Conservation (phyloP, 2,113 vertebrate species). For the Neotoma lepida region DNA sequence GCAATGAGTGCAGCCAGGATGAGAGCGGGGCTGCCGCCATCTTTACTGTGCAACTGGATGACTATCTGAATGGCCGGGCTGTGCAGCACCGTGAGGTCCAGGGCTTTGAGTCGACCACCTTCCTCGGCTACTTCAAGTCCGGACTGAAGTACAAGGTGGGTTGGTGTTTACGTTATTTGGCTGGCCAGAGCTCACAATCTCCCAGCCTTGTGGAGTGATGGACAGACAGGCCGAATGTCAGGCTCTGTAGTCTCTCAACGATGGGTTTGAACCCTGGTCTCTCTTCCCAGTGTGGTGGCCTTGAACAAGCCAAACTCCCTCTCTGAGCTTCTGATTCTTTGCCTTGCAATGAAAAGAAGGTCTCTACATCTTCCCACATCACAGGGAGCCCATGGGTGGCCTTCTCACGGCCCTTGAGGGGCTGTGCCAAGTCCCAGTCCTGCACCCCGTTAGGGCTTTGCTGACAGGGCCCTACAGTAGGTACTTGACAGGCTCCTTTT, state of each 20-base stretch:
- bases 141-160: constrained; percentile 97
- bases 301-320: background rate
- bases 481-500: background rate
- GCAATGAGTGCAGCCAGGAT: constrained; percentile 94
- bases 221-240: background rate
- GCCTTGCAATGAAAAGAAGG: background rate
- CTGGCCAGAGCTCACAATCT: rapidly evolving
- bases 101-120: constrained; percentile 93
- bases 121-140: constrained; percentile 97
- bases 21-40: constrained; percentile 97
- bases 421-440: background rate
- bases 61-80: constrained; percentile 93
- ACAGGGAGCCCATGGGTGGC: background rate
- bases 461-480: rapidly evolving
- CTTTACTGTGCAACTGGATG: constrained; percentile 97
- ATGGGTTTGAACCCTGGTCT: background rate
- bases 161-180: background rate
- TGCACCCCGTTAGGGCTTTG: background rate
- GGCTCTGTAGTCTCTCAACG: background rate
- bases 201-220: background rate
- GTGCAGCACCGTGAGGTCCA: constrained; percentile 97
- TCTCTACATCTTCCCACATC: background rate
- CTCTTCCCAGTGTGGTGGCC: background rate
- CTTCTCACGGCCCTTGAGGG: background rate
- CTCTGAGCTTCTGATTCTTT: constrained; percentile 26